Conservation (phyloP, 2,888 invertebrate species). For the Ferdinandea cuprea region DNA sequence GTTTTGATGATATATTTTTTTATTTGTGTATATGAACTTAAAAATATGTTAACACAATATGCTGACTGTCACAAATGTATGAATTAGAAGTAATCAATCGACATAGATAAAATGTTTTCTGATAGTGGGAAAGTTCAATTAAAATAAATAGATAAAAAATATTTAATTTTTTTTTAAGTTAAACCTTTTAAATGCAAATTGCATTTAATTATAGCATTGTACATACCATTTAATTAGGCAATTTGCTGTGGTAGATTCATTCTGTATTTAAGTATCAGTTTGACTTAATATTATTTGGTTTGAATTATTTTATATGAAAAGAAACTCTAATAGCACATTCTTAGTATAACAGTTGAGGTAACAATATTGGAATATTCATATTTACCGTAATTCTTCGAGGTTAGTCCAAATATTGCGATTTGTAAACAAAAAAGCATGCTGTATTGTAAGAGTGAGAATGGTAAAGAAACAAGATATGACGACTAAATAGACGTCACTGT, state of each 20-base stretch:
- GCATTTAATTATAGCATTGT: conserved; percentile 56
- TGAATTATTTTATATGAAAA: conserved; percentile 8
- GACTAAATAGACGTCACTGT: too few relatives aligned
- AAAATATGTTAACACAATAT: conserved; percentile 59
- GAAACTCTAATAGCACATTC: background rate
- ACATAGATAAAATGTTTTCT: conserved; percentile 72
- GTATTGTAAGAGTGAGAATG: too few relatives aligned
- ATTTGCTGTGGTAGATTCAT: conserved; percentile 49
- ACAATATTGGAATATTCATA: background rate
- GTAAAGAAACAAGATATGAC: too few relatives aligned
- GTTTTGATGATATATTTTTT: conserved; percentile 11
- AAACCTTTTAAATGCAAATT: conserved; percentile 29
- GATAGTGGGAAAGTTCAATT: conserved; percentile 67
- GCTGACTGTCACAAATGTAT: conserved; percentile 29
- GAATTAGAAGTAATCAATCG: conserved; percentile 73
- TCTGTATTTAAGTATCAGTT: conserved; percentile 12
- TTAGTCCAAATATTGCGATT: too few relatives aligned
- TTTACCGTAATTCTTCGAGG: too few relatives aligned
- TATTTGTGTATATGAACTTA: conserved; percentile 55
- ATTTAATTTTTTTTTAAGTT: conserved; percentile 6
- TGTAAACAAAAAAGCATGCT: too few relatives aligned
- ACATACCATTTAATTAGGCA: conserved; percentile 56
- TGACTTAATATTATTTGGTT: conserved; percentile 1
- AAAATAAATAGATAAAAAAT: conserved; percentile 20
- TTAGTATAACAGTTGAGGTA: background rate